phyloP scores from a whole-genome alignment of 2,888 invertebrate species.

The Apodemia zela region DNA sequence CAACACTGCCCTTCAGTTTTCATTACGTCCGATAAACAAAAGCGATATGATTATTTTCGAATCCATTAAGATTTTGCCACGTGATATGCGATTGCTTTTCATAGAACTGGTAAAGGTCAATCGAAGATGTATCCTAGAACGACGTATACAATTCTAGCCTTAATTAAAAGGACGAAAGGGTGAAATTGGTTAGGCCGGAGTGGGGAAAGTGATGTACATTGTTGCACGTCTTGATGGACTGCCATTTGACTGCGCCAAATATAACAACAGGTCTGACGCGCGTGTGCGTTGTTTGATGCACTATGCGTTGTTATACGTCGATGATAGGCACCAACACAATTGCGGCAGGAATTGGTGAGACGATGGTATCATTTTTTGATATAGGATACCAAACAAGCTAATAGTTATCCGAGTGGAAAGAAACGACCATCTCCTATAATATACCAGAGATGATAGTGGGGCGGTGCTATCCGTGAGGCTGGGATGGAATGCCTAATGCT shows the following conservation, averaged over 20 bases:
- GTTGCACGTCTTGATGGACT: not conserved
- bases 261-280: not conserved
- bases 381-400: no score
- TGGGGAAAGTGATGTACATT: not conserved
- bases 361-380: no score
- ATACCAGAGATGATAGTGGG: no score
- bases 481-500: no score
- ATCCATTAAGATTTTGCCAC: conserved; percentile 36
- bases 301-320: no score
- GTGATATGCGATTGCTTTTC: conserved; percentile 23
- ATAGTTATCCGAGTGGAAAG: no score
- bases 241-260: not conserved
- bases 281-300: not conserved
- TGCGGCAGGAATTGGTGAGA: no score
- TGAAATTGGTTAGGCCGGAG: not conserved
- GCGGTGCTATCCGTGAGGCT: no score
- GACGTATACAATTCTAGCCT: not conserved
- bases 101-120: conserved; percentile 2
- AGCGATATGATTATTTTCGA: not conserved
- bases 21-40: not conserved
- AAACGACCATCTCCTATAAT: no score
- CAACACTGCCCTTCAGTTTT: no score
- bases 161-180: not conserved
- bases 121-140: not conserved
- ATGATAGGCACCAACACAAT: no score